A percentile compares a stretch with the other conserved stretches of the same genome.
Conservation (phyloP, 1,140 invertebrate species). For the Alviniconcha marisindica region DNA sequence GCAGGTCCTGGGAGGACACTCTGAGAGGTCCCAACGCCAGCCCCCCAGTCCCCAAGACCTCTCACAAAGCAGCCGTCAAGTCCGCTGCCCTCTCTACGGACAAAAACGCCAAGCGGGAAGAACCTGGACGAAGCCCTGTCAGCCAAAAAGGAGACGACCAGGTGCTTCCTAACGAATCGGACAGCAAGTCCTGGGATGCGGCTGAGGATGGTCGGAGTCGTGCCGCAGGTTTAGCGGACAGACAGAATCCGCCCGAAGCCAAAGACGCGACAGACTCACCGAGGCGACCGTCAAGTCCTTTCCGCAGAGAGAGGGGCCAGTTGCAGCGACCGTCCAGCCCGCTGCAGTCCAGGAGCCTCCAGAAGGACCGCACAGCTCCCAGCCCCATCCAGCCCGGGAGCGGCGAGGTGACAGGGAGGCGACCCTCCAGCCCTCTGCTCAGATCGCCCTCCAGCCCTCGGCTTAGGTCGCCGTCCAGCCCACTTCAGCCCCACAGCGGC, state of each 20-base stretch:
- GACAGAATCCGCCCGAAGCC: not conserved
- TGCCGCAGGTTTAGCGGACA: too few species aligned
- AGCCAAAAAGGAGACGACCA: not conserved
- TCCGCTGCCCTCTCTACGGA: too few species aligned
- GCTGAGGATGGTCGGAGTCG: too few species aligned
- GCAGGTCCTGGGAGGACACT: not conserved
- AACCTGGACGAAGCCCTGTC: not conserved
- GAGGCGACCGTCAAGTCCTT: too few species aligned
- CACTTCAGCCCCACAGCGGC: not conserved
- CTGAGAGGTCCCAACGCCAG: not conserved
- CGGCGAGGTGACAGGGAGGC: too few species aligned
- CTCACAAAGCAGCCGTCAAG: not conserved
- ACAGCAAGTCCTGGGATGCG: too few species aligned
- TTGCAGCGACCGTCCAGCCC: not conserved
- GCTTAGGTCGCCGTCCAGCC: not conserved
- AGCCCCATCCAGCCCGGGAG: not conserved
- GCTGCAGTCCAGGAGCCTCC: not conserved
- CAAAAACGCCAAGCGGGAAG: too few species aligned
- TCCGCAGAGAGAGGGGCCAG: not conserved
- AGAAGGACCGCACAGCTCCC: not conserved
- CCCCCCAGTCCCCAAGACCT: not conserved
- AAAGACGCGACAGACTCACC: not conserved
- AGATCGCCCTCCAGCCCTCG: not conserved
- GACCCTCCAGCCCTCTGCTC: too few species aligned
- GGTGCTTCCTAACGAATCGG: too few species aligned